A percentile compares a stretch with the other conserved stretches of the same genome.
These are phyloP conservation scores for Coranthus polyacanthus DNA, from an alignment of 2,797 vertebrate genomes.

Conservation along the genomic window DNA sequence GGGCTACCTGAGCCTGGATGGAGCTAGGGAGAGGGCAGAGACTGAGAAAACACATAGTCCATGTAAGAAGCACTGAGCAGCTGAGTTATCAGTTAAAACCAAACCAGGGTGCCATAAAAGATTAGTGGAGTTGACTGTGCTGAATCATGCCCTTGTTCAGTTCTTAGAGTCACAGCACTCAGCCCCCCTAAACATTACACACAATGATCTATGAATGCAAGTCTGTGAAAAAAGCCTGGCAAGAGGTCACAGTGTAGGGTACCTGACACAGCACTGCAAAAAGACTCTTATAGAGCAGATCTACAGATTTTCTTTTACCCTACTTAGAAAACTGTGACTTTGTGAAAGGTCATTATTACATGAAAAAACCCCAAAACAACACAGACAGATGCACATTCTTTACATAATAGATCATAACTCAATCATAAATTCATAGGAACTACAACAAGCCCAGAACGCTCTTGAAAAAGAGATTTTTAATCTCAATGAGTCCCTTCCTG, in stretches of 20 bases:
- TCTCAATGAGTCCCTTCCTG: too few relatives aligned
- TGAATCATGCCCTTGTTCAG: constrained; percentile 63
- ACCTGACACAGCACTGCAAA: constrained; percentile 5
- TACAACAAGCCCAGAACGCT: neutral
- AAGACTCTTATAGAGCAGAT: too few relatives aligned
- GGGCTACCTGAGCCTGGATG: constrained; percentile 33
- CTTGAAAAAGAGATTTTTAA: too few relatives aligned
- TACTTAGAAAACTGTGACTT: too few relatives aligned
- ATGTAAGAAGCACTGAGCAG: constrained; percentile 1
- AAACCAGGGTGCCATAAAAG: constrained; percentile 70
- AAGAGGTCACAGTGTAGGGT: constrained; percentile 9
- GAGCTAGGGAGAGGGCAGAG: constrained; percentile 11
- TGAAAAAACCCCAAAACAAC: too few relatives aligned
- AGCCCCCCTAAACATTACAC: constrained; percentile 19
- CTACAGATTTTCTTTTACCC: too few relatives aligned
- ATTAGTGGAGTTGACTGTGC: constrained; percentile 58
- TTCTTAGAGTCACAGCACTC: constrained; percentile 4
- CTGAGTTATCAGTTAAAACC: constrained; percentile 69
- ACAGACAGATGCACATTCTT: too few relatives aligned
- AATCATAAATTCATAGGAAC: neutral
- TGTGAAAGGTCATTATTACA: too few relatives aligned
- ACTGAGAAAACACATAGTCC: constrained; percentile 2
- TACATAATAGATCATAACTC: too few relatives aligned
- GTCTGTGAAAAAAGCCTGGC: constrained; percentile 10
- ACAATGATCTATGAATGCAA: constrained; percentile 5